Conservation (phyloP, 1,140 invertebrate genomes). For the Rhagoletis pomonella region DNA sequence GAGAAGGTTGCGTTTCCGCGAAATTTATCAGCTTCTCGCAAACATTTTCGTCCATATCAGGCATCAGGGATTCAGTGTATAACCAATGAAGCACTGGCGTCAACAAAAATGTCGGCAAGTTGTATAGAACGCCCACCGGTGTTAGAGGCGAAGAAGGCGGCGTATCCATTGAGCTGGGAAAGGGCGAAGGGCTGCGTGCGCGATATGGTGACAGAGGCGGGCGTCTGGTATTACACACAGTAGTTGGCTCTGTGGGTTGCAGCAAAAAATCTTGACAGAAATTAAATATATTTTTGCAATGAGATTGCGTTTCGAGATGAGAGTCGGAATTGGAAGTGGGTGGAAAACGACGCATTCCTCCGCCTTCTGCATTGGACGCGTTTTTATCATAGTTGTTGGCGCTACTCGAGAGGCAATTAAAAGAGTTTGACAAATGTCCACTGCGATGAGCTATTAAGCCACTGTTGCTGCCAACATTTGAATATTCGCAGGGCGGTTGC, state of each 20-base stretch:
- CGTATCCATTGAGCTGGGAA: constrained; percentile 68
- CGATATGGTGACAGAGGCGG: constrained; percentile 70
- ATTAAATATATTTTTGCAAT: constrained; percentile 71
- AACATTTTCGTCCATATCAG: constrained; percentile 77
- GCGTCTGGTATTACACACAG: constrained; percentile 63
- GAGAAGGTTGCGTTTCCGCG: constrained; percentile 75
- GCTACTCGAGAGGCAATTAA: constrained; percentile 65
- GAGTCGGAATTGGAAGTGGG: constrained; percentile 68
- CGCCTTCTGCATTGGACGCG: not conserved
- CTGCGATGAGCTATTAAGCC: constrained; percentile 59
- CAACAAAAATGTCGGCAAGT: constrained; percentile 77
- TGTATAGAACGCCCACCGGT: constrained; percentile 67
- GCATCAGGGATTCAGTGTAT: constrained; percentile 79
- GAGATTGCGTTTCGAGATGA: constrained; percentile 63
- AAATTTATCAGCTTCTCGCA: constrained; percentile 77
- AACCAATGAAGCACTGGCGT: constrained; percentile 79
- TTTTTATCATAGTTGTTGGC: not conserved
- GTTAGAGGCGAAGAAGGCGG: constrained; percentile 71
- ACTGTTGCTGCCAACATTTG: constrained; percentile 27
- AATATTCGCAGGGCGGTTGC: constrained; percentile 63
- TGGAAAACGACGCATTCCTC: constrained; percentile 59
- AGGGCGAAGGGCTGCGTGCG: constrained; percentile 67
- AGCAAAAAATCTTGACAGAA: constrained; percentile 68
- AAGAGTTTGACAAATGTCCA: constrained; percentile 67
- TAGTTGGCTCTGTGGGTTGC: constrained; percentile 59